These are phyloP conservation scores for Apamea epomidion DNA, from an alignment of 2,888 invertebrate species.

Conservation along the genomic window DNA sequence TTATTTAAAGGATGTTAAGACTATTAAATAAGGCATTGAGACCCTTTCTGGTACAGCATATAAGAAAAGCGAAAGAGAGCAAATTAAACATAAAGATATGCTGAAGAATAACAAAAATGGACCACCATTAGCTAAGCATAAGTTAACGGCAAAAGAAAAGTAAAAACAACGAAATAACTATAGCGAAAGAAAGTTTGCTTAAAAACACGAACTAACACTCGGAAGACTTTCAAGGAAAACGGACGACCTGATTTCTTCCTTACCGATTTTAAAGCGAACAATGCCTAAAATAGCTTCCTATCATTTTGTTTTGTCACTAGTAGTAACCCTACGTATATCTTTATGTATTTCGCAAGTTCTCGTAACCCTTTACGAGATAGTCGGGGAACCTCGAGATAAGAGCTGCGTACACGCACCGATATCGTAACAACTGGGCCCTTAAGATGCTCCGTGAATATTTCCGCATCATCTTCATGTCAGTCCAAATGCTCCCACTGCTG, in stretches of 20 bases:
- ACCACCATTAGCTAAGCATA: background rate
- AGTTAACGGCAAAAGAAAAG: background rate
- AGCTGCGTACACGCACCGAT: conserved; percentile 26
- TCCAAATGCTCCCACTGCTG: background rate
- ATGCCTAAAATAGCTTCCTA: background rate
- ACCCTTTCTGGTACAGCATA: background rate
- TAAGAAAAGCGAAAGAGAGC: background rate
- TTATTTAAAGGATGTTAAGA: background rate
- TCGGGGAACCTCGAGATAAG: conserved; percentile 47
- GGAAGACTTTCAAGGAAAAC: background rate
- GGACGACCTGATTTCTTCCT: background rate
- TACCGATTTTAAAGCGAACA: background rate
- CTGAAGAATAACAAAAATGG: background rate
- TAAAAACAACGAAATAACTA: background rate
- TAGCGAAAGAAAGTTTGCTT: too few relatives aligned
- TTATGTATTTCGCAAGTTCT: conserved; percentile 55
- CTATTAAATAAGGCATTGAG: background rate
- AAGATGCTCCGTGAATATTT: conserved; percentile 28
- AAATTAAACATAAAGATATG: background rate
- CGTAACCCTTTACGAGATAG: conserved; percentile 62
- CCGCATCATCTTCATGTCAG: conserved; percentile 21
- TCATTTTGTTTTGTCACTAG: background rate
- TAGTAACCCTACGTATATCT: conserved; percentile 52
- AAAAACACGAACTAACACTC: background rate
- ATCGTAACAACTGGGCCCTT: conserved; percentile 22